Percentiles rank a stretch among this genome's conserved stretches.
Conservation (phyloP, 2,113 vertebrate species). For the Morone saxatilis region DNA sequence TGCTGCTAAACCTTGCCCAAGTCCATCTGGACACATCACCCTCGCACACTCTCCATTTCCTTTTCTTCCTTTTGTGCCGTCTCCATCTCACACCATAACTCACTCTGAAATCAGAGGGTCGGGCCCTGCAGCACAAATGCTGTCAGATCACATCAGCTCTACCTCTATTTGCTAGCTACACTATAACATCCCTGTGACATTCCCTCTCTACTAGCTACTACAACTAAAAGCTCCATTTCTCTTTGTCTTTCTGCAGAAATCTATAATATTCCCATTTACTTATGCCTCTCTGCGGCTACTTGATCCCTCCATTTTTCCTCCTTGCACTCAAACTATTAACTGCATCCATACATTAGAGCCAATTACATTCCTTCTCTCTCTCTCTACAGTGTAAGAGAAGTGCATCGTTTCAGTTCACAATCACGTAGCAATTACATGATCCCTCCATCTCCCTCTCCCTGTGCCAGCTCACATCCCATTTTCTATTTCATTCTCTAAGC, state of each 20-base stretch:
- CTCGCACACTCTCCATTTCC: conserved; percentile 5
- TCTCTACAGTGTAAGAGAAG: conserved; percentile 18
- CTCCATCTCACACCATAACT: conserved; percentile 32
- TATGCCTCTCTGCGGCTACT: conserved; percentile 1
- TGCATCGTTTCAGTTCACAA: conserved; percentile 38
- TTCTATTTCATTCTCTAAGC: conserved; percentile 5
- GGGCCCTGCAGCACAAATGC: conserved; percentile 55
- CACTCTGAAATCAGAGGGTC: conserved; percentile 37
- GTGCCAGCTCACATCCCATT: conserved; percentile 17
- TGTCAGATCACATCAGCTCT: conserved; percentile 61
- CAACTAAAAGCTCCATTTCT: conserved; percentile 30
- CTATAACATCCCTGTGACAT: conserved; percentile 33
- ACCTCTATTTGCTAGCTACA: conserved; percentile 40
- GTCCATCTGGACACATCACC: conserved; percentile 54
- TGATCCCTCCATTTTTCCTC: conserved; percentile 1
- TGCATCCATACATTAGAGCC: conserved; percentile 40
- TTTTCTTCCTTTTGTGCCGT: conserved; percentile 31
- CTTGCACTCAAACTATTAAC: conserved; percentile 22
- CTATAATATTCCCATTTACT: conserved; percentile 9
- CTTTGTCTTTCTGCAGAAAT: conserved; percentile 11
- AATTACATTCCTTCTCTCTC: conserved; percentile 24
- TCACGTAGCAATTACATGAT: conserved; percentile 33
- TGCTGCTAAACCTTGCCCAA: conserved; percentile 32
- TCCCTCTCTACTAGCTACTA: conserved; percentile 16
- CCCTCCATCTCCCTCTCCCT: conserved; percentile 8